Conservation (phyloP, 2,113 vertebrate species). For the Beaufortia kweichowensis region DNA sequence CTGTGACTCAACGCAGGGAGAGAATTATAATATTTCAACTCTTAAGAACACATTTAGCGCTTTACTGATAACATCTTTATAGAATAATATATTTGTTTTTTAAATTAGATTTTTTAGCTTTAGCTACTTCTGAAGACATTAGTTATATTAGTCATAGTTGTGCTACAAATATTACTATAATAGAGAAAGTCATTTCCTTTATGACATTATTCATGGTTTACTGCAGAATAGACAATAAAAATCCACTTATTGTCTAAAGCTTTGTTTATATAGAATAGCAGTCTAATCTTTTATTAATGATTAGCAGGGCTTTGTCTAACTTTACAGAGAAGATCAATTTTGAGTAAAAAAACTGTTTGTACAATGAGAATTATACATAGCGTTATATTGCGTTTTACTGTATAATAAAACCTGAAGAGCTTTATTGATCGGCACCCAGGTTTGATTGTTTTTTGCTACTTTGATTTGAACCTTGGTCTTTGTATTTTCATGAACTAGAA, state of each 20-base stretch:
- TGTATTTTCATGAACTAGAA: not conserved
- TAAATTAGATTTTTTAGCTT: not conserved
- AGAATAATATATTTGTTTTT: not conserved
- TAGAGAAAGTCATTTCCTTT: not conserved
- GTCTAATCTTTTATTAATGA: conserved; percentile 51
- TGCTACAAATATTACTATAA: not conserved
- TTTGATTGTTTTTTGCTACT: not conserved
- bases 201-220: conserved; percentile 2
- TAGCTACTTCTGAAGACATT: not conserved
- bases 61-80: not conserved
- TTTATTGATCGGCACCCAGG: not conserved
- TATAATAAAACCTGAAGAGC: not conserved
- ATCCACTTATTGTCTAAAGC: not conserved
- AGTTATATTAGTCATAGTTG: not conserved
- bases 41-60: conserved; percentile 31
- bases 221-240: not conserved
- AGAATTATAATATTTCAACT: conserved; percentile 43
- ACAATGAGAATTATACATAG: not conserved
- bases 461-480: not conserved
- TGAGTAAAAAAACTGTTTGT: conserved; percentile 9
- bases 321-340: not conserved
- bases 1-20: not conserved
- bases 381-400: not conserved
- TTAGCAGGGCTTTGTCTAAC: conserved; percentile 44
- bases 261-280: conserved; percentile 28